Evolutionary conservation across 2,797 vertebrate species (phyloP), one percentile per base, ranked within the genome.

Genomic region (Melanotaenia nigrans): DNA sequence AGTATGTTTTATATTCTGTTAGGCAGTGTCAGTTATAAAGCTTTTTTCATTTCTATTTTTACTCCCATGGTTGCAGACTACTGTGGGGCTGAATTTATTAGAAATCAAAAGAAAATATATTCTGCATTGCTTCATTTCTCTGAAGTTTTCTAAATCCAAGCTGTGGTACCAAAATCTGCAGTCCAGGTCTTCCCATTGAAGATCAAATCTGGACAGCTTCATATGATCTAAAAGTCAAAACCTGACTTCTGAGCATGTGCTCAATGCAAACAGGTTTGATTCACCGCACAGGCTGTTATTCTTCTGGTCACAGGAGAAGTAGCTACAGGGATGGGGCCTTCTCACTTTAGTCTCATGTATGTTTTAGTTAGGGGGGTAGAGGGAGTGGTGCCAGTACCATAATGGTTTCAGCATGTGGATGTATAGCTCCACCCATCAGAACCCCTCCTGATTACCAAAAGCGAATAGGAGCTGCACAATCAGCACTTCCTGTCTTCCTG

Each of bases 361-460:
- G 89, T 92, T 92, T 91, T 89, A 85, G 81, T 83, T 85, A 35
- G 77, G 75, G 77, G 78, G 66, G 75, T 59, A 60, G 3, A 87
- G 81, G 84, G 88, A 93, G 86, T 79, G 68, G 85, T 93, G 88
- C 91, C 88, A 87, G 77, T 56, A n/a, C 84, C 77, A 82, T 94
- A 95, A 95, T 95, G 86, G 88, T 66, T 95, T 94, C 93, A 93
- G 65, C 89, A 93, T 94, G 93, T 87, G 89, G 77, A 68, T 70
- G 71, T 38, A 0, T 81, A 82, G 82, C 89, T 77, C 87, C 87
- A 72, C 91, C 92, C 83, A 85, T 85, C 74, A 78, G 83, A 89
- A 77, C 83, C 76, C 75, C 77, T 86, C 71, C 82, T 82, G 76
- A 71, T 79, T 57, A 77, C 81, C 68, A 25, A 75, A 84, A 82